These are phyloP conservation scores for Argentina silus DNA, from an alignment of 2,797 vertebrate species.

Conservation along the genomic window DNA sequence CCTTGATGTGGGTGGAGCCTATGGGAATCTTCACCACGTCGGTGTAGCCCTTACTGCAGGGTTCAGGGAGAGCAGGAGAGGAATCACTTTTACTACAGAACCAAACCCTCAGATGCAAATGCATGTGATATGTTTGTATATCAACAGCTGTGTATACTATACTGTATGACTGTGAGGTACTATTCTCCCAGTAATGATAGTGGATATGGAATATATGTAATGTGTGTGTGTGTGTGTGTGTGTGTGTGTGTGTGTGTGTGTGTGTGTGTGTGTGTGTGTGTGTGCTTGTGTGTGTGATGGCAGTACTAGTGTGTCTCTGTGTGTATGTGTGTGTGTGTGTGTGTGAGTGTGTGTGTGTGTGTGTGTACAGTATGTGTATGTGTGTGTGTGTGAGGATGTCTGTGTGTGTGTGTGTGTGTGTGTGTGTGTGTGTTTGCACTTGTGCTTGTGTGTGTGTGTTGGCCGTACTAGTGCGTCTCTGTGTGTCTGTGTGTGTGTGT, in stretches of 20 bases:
- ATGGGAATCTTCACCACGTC: constrained; percentile 94
- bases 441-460: background rate
- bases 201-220: too few species aligned
- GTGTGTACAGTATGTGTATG: background rate
- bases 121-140: too few species aligned
- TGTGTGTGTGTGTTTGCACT: too few species aligned
- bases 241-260: constrained; percentile 7
- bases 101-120: too few species aligned
- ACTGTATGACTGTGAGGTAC: too few species aligned
- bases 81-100: background rate
- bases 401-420: too few species aligned
- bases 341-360: background rate
- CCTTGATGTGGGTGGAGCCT: constrained; percentile 94
- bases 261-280: too few species aligned
- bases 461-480: background rate
- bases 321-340: constrained; percentile 1
- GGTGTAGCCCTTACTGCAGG: constrained; percentile 92
- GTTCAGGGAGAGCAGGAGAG: background rate
- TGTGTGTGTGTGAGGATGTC: background rate
- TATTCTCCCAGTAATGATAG: too few species aligned
- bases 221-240: background rate
- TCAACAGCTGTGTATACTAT: too few species aligned
- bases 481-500: background rate
- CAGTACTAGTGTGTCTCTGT: background rate
- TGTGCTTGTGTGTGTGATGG: too few species aligned